phyloP scores from a whole-genome alignment of 2,797 vertebrate genomes.

The Galagoides demidoff region DNA sequence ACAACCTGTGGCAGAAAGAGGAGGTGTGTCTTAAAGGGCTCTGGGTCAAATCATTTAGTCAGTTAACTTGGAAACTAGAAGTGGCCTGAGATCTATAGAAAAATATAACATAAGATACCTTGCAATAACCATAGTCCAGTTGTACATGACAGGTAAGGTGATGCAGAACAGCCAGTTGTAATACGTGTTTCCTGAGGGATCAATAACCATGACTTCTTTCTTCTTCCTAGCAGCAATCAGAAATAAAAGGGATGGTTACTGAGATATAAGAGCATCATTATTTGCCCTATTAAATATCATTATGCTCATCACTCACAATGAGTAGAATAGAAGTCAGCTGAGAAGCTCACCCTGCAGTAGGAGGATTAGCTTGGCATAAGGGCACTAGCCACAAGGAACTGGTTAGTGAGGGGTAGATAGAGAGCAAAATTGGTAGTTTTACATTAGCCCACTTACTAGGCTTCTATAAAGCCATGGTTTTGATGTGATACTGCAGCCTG shows the following conservation, averaged over 20 bases:
- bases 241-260: constrained; percentile 46
- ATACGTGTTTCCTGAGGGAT: constrained; percentile 94
- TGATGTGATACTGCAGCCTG: not conserved
- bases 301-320: not conserved
- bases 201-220: constrained; percentile 91
- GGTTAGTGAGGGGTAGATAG: not conserved
- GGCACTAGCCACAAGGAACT: not conserved
- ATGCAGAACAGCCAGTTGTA: constrained; percentile 96
- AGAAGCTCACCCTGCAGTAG: not conserved
- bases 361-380: not conserved
- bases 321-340: not conserved
- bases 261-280: constrained; percentile 20
- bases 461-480: not conserved
- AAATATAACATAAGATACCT: constrained; percentile 86
- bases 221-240: constrained; percentile 86
- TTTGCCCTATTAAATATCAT: not conserved
- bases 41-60: not conserved
- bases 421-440: not conserved
- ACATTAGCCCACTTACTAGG: not conserved
- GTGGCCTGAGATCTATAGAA: not conserved
- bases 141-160: constrained; percentile 97
- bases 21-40: not conserved
- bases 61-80: not conserved
- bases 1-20: not conserved
- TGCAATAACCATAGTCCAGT: constrained; percentile 97